A percentile compares a stretch with the other conserved stretches of the same genome.
Conservation (phyloP, 1,140 invertebrate genomes). For the Luehdorfia chinensis region DNA sequence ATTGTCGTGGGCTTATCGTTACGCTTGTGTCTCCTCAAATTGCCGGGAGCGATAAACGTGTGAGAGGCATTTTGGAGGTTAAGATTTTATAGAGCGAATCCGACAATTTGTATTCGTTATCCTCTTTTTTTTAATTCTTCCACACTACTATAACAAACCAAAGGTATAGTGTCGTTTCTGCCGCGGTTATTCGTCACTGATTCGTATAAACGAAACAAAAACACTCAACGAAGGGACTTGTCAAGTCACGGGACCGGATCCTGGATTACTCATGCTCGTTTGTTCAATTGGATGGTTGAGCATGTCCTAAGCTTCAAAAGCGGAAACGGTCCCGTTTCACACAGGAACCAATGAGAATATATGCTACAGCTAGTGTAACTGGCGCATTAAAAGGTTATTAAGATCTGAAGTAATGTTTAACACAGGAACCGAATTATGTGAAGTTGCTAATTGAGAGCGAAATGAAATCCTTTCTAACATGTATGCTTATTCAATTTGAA, state of each 20-base stretch:
- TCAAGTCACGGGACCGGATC: slow-evolving; percentile 61
- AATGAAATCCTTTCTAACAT: too few relatives aligned
- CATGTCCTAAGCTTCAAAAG: slow-evolving; percentile 49
- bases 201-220: slow-evolving; percentile 19
- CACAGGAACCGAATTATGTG: too few relatives aligned
- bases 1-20: slow-evolving; percentile 72
- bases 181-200: too few relatives aligned
- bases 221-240: slow-evolving; percentile 28
- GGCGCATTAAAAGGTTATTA: too few relatives aligned
- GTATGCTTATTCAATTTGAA: slow-evolving; percentile 5
- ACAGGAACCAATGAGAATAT: slow-evolving; percentile 37
- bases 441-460: too few relatives aligned
- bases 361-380: too few relatives aligned
- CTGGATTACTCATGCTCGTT: slow-evolving; percentile 61
- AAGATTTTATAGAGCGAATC: too few relatives aligned
- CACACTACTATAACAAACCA: too few relatives aligned
- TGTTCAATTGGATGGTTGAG: slow-evolving; percentile 61
- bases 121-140: too few relatives aligned
- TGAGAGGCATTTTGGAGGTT: slow-evolving; percentile 27
- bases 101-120: too few relatives aligned
- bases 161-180: too few relatives aligned
- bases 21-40: slow-evolving; percentile 55
- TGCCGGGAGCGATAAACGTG: slow-evolving; percentile 43
- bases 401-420: too few relatives aligned
- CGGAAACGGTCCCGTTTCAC: slow-evolving; percentile 58